Evolutionary conservation across 2,113 vertebrate genomes (phyloP), one percentile per base, ranked within the genome.

Genomic region (Corythornis madagascariensis): DNA sequence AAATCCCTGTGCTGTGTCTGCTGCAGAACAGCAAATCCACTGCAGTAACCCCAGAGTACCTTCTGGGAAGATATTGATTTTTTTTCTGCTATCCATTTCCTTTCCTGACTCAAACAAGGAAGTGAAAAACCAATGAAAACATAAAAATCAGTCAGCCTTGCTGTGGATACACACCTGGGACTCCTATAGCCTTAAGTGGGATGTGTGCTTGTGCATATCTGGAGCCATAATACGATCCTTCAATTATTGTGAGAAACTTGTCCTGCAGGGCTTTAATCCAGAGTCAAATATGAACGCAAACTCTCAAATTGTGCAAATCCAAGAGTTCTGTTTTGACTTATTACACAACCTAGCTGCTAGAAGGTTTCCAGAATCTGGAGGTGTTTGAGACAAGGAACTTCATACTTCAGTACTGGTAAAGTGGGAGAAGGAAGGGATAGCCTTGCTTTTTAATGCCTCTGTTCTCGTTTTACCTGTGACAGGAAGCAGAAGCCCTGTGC

Each of bases 81-180:
- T 38, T 38, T 78, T 70, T 20, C 29, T 10, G 4, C 35, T 52
- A 45, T 50, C 28, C 14, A 3, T 77, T 94, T 86, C 60, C 31
- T 73, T 56, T 90, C 35, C 40, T 55, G 20, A 52, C 26, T 91
- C 31, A 77, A 87, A 66, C 25, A 79, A 76, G 89, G 42, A 94
- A 79, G n/a, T 29, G 18, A 75, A 92, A 94, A 93, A 17, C 3
- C 50, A 89, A 70, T 31, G 38, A 92, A 95, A 93, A 91, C 35
- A 59, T 40, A 66, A 89, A 90, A 90, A 52, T 29, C 38, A 69
- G 33, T 63, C 16, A 74, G 8, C 40, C 72, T 83, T 83, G 47
- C 76, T 77, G 67, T 63, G 69, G 56, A 40, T 81, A 52, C 52
- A 28, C 60, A 53, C 21, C 12, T 59, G 24, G 20, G 82, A 69